phyloP scores from a whole-genome alignment of 2,888 invertebrate species.

The Ichneumon xanthorius region DNA sequence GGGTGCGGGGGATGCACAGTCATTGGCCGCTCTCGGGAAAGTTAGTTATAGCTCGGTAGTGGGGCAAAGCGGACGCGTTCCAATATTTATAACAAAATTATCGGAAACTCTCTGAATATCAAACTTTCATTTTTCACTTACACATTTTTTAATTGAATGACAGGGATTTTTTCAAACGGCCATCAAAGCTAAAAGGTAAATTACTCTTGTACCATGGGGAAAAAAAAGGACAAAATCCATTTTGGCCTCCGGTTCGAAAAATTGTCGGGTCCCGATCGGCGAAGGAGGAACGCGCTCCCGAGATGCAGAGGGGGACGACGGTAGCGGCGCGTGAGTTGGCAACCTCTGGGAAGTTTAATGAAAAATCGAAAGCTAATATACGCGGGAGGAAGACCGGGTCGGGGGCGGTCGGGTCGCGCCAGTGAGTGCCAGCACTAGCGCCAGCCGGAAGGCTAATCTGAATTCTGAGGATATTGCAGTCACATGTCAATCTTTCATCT shows the following conservation, averaged over 20 bases:
- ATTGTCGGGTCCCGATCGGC: not conserved
- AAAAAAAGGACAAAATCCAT: not conserved
- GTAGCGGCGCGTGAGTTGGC: conserved; percentile 62
- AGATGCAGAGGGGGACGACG: not conserved
- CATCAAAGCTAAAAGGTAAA: not conserved
- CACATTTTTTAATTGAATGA: not conserved
- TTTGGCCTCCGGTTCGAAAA: not conserved
- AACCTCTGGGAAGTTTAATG: conserved; percentile 71
- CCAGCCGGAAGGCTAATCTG: conserved; percentile 72
- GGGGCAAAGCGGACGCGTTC: not conserved
- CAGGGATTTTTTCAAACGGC: not conserved
- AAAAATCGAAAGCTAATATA: conserved; percentile 73
- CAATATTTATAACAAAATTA: not conserved
- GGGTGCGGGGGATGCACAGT: no score
- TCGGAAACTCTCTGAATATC: not conserved
- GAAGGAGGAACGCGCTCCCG: conserved; percentile 42
- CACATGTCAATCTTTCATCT: conserved; percentile 72
- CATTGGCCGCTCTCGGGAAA: no score
- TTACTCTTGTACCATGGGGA: not conserved
- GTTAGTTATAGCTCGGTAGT: no score
- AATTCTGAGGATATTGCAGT: conserved; percentile 73
- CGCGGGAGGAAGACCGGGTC: conserved; percentile 59
- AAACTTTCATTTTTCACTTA: not conserved
- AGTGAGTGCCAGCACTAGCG: conserved; percentile 51
- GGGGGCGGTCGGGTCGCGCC: not conserved